Base-by-base conservation (phyloP, 2,888 invertebrate species). In the Watsonalla binaria region DNA sequence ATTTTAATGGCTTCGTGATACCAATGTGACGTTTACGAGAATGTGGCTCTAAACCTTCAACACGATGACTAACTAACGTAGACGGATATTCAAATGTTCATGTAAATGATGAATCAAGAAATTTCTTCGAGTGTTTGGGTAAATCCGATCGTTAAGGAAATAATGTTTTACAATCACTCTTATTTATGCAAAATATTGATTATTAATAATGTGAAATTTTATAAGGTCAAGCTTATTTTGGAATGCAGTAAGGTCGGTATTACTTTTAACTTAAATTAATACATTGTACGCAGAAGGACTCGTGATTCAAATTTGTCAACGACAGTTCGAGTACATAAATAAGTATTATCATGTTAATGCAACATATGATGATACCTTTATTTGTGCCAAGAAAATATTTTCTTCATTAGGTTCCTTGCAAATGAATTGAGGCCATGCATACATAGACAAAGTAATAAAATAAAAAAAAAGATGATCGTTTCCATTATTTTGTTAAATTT, bases 71-170 rank as follows among this genome's bases (percentile, higher is more conserved):
- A 49, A 49, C 49, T 14, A 48, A 35, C 2, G 37, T 8, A 35
- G 15, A 49, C 37, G 6, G 9, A 37, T 15, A 49, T 37, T 37
- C 39, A 49, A 35, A 15, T 6, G n/a, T 51, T 47, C 47, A 37
- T 50, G 51, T 51, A 51, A 50, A 52, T 55, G 46, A 46, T 52
- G 42, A 50, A 50, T 45, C 52, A 55, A 51, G 8, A 51, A 46
- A 53, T 51, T 51, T 52, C 13, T 50, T 53, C 39, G 35, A 13
- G 15, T 53, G 34, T 46, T 47, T 51, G 55, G 51, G 52, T 55
- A 47, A 53, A 45, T 50, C 55, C 55, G 42, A 45, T 47, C 35
- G 35, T 47, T 53, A 52, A 35, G 46, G 46, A 51, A 53, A 45
- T 24, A 42, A 34, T 45, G 15, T 53, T 51, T 39, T 15, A 35